Percentiles rank a stretch among this genome's conserved stretches.
These are phyloP conservation scores for Neomorphus geoffroyi DNA, from an alignment of 2,797 vertebrate genomes.

Conservation along the genomic window DNA sequence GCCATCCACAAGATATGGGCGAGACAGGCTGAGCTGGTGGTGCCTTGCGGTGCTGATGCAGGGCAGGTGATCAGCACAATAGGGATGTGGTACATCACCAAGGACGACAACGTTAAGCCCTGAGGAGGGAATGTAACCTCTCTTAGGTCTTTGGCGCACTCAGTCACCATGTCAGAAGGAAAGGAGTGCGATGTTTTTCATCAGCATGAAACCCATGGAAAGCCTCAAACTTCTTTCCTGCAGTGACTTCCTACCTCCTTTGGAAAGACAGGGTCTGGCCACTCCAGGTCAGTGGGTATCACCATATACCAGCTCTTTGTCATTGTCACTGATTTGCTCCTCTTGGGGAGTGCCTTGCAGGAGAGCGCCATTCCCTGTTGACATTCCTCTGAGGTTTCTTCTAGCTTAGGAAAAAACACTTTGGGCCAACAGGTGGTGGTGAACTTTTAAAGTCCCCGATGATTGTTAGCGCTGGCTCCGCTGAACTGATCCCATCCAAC, in stretches of 20 bases:
- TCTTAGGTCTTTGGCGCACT: neutral
- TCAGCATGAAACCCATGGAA: neutral
- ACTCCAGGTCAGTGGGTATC: neutral
- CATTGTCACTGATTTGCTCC: neutral
- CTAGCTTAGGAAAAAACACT: neutral
- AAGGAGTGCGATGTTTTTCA: neutral
- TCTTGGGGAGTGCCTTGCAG: accelerated
- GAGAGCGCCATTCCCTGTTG: neutral
- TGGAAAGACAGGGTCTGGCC: neutral
- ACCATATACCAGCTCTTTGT: neutral
- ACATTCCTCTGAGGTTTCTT: neutral
- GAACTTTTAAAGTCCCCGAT: neutral
- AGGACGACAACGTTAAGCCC: neutral
- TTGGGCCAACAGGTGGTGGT: slow-evolving; percentile 49
- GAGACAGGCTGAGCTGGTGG: neutral
- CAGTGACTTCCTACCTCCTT: neutral
- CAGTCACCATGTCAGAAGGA: neutral
- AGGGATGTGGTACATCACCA: neutral
- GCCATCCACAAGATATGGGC: accelerated
- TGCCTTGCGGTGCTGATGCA: neutral
- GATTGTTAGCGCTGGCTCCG: slow-evolving; percentile 24
- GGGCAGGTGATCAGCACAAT: neutral
- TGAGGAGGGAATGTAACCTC: neutral
- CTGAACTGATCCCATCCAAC: slow-evolving; percentile 39
- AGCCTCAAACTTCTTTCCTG: neutral